Conservation (phyloP, 1,140 invertebrate species). For the Caenorhabditis latens region DNA sequence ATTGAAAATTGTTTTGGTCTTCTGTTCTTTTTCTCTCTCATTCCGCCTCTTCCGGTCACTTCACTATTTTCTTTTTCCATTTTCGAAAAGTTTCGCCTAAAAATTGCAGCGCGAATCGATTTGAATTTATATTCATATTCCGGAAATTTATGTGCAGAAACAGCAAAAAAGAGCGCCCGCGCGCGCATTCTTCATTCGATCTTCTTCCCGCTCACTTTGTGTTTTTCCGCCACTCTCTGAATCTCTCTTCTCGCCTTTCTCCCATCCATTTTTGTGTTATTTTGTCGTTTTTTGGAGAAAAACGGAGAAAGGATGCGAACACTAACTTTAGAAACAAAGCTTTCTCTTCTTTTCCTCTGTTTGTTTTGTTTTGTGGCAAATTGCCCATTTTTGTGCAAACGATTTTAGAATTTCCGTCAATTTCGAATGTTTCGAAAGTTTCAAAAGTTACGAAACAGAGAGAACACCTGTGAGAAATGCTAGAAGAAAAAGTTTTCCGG, state of each 20-base stretch:
- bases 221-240: not conserved
- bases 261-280: slow-evolving; percentile 42
- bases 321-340: slow-evolving; percentile 47
- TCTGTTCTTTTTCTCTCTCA: not conserved
- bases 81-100: not conserved
- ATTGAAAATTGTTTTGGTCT: slow-evolving; percentile 37
- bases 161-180: not conserved
- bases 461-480: slow-evolving; percentile 32
- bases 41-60: slow-evolving; percentile 23
- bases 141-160: slow-evolving; percentile 15
- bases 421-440: not conserved
- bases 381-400: not conserved
- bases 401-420: not conserved
- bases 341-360: not conserved
- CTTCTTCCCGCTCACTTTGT: not conserved
- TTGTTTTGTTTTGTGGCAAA: not conserved
- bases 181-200: too few species aligned
- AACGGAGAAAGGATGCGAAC: not conserved
- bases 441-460: too few species aligned
- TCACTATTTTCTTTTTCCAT: not conserved
- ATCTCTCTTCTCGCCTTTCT: slow-evolving; percentile 24
- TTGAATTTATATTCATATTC: slow-evolving; percentile 2
- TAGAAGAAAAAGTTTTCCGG: not conserved
- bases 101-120: slow-evolving; percentile 7
- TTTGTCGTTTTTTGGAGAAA: slow-evolving; percentile 16